Base-by-base conservation (phyloP, 2,797 vertebrate species). In the Sebastes goodei region DNA sequence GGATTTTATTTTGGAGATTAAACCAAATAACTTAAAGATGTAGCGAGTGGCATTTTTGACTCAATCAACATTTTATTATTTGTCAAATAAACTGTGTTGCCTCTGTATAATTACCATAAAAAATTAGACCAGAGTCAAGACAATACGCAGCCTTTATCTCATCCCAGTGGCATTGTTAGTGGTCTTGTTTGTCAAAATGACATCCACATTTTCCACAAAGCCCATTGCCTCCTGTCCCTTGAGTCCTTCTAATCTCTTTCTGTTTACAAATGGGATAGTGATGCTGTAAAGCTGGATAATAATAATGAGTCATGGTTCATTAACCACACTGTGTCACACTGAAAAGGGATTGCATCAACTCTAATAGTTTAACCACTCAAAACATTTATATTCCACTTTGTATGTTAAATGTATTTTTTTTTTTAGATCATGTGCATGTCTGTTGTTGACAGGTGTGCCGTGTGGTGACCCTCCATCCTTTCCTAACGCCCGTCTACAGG, bases 381-480 rank as follows among this genome's bases (percentile, higher is more conserved):
- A 59, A 63, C 10, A 64, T 30, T n/a, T 21, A 12, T 15, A 27
- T 64, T 25, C 2, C 17, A 63, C 21, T 60, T 38, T 65, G 12
- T 6, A 33, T 56, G 27, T 59, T 23, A 9, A 8, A 33, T 56
- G 21, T 53, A 15, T 42, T 1, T 29, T 55, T 59, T 59, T 14
- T 62, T 57, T 55, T 6, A 35, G 10, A 6, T 68, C 6, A 42
- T 12, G 20, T 78, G 29, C 29, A 20, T 60, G 25, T 75, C 12
- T 77, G 38, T 78, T 69, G 17, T 77, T 80, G 78, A 35, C 89
- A 99, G 98, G 93, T 55, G 96, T 95, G 73, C 96, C 96, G 0
- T 99, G 98, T 2, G 98, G 98, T 17, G 97, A 98, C 89, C 97
- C 98, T 0, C 98, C 97, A 0, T 97, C 96, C 2, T 99, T 99